These are phyloP conservation scores for Isoperla grammatica DNA, from an alignment of 2,888 invertebrate species.

Conservation along the genomic window DNA sequence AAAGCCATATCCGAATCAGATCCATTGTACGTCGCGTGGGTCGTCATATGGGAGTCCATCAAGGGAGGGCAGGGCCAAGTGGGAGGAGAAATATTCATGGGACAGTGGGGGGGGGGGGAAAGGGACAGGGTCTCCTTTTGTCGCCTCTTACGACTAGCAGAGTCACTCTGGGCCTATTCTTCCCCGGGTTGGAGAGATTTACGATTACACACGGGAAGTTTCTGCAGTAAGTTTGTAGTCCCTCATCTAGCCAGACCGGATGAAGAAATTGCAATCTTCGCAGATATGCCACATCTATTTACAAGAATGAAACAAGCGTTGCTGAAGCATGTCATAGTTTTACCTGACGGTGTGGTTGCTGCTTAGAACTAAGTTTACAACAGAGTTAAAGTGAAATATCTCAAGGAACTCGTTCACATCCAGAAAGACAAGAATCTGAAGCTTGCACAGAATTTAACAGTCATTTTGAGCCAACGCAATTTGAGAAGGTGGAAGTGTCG, in stretches of 20 bases:
- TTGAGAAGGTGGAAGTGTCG: constrained; percentile 10
- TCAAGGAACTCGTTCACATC: no score
- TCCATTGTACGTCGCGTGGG: no score
- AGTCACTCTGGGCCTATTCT: no score
- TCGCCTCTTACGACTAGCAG: no score
- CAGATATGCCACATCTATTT: constrained; percentile 1
- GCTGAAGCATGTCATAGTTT: no score
- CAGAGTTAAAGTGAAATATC: neutral
- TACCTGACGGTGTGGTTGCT: neutral
- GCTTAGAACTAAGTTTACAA: neutral
- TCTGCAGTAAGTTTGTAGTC: no score
- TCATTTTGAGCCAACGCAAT: neutral
- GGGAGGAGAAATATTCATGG: no score
- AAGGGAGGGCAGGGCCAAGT: no score
- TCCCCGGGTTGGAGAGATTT: neutral
- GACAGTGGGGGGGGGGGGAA: no score
- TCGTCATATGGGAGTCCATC: no score
- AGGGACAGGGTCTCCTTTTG: no score
- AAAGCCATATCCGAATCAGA: no score
- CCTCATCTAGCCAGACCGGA: neutral
- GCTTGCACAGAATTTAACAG: neutral
- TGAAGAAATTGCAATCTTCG: neutral
- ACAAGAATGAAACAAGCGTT: neutral
- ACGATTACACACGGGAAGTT: neutral
- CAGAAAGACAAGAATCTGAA: constrained; percentile 11